A percentile compares a stretch with the other conserved stretches of the same genome.
Conservation (phyloP, 1,140 invertebrate genomes). For the Zaprionus tsacasi region DNA sequence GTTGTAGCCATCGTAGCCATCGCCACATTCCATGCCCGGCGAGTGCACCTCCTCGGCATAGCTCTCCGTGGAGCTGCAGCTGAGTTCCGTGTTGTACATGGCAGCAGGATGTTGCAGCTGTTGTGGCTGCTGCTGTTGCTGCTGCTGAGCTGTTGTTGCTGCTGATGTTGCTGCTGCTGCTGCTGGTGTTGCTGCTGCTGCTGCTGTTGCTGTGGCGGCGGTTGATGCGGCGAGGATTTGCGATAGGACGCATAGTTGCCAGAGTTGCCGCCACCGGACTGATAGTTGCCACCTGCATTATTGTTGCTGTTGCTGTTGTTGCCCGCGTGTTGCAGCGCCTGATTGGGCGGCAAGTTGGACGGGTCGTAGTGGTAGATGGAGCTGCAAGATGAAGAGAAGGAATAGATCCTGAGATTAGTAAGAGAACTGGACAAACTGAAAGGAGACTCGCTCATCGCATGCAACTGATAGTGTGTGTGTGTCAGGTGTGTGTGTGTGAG, state of each 20-base stretch:
- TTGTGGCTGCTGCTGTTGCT: conserved; percentile 17
- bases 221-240: conserved; percentile 64
- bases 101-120: conserved; percentile 12
- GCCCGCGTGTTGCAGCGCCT: conserved; percentile 69
- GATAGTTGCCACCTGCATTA: conserved; percentile 58
- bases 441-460: conserved; percentile 59
- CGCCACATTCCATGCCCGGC: conserved; percentile 63
- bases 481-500: neutral
- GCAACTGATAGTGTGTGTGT: conserved; percentile 37
- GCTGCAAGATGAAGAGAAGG: conserved; percentile 63
- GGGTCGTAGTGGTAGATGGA: conserved; percentile 91
- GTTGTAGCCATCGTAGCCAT: conserved; percentile 61
- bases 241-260: conserved; percentile 67
- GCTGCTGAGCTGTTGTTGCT: conserved; percentile 36
- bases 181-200: conserved; percentile 28
- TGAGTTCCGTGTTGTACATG: conserved; percentile 58
- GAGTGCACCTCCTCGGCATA: conserved; percentile 70
- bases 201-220: conserved; percentile 30
- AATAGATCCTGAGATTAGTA: neutral
- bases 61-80: conserved; percentile 72
- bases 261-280: conserved; percentile 59
- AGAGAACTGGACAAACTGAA: conserved; percentile 7
- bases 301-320: conserved; percentile 50
- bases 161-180: conserved; percentile 40
- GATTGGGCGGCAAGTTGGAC: conserved; percentile 87